phyloP scores from a whole-genome alignment of 2,797 vertebrate genomes.

The Lagocephalus sceleratus region DNA sequence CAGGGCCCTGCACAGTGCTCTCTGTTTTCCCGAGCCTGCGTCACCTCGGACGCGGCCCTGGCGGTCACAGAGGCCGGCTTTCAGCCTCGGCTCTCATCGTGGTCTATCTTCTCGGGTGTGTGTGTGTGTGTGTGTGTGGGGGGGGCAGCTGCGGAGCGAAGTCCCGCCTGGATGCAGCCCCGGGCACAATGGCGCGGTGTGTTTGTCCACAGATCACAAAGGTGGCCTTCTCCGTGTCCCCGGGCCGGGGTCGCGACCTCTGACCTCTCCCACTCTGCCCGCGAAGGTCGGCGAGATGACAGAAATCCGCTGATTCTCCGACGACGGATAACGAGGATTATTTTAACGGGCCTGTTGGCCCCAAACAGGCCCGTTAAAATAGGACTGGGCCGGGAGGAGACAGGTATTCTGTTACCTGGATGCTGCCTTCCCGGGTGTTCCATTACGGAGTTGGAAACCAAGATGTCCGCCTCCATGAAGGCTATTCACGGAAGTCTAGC shows the following conservation, averaged over 20 bases:
- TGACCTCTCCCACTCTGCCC: constrained; percentile 31
- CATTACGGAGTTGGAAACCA: too few relatives aligned
- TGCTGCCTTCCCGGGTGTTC: too few relatives aligned
- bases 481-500: too few relatives aligned
- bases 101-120: constrained; percentile 46
- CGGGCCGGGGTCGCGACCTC: constrained; percentile 38
- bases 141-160: constrained; percentile 30
- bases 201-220: constrained; percentile 56
- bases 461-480: too few relatives aligned
- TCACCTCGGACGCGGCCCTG: constrained; percentile 59
- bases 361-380: too few relatives aligned
- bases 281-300: constrained; percentile 13
- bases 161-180: constrained; percentile 46
- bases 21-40: constrained; percentile 61
- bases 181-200: constrained; percentile 46
- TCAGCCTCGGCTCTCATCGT: constrained; percentile 64
- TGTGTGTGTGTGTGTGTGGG: not conserved
- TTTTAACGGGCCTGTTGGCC: too few relatives aligned
- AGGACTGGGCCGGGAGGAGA: too few relatives aligned
- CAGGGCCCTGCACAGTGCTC: constrained; percentile 55
- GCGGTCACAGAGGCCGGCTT: constrained; percentile 64
- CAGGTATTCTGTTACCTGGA: too few relatives aligned
- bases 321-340: too few relatives aligned
- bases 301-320: too few relatives aligned
- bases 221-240: constrained; percentile 43